Base-by-base conservation (phyloP, 30 jellyfish, hydroid and myxozoan genomes). In the Turritopsis rubra region DNA sequence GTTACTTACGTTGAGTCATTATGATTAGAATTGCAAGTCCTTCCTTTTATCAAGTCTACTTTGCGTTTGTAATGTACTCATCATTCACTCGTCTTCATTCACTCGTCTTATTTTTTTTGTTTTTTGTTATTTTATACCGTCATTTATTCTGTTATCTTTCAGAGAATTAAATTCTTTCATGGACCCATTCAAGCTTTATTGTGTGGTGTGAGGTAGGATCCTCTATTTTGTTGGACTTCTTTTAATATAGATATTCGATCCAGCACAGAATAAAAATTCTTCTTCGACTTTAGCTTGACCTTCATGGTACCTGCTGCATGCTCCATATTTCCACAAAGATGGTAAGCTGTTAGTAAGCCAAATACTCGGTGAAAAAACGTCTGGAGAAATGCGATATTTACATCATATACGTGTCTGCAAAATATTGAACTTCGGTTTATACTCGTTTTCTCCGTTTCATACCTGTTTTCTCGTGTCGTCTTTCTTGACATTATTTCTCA, bases 251-350 rank as follows among this genome's bases (percentile, higher is more conserved):
- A 7, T 26, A n/a, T 66, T 8, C 29, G 7, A 66, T 66, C 8
- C 29, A 66, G 76, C 9, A 68, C 31, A 68, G 77, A 68, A 68
- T 23, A 68, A 8, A 1, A 8, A 18, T 75, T 7, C 52, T 81
- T 31, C 9, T 86, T 54, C n/a, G 16, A 18, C 7, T 41, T 20
- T 73, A 90, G 97, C 29, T 76, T 90, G 53, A 86, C 95, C 5
- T 79, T 90, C 19, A 90, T 90, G 97, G 97, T 90, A 0, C 95
- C 95, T 0, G 88, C 87, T 30, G 97, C 96, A 0, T 90, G 97
- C 73, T 83, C 97, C 1, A 86, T 90, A 90, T 90, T 90, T 28
- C 97, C 97, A 8, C 97, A 90, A 75, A 75, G 81, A 79, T 82
- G 96, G 97, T 90, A 90, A 21, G 91, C 31, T n/a, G 8, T 0